A percentile compares a stretch with the other conserved stretches of the same genome.
Conservation (phyloP, 2,113 vertebrate genomes). For the Cebidichthys violaceus region DNA sequence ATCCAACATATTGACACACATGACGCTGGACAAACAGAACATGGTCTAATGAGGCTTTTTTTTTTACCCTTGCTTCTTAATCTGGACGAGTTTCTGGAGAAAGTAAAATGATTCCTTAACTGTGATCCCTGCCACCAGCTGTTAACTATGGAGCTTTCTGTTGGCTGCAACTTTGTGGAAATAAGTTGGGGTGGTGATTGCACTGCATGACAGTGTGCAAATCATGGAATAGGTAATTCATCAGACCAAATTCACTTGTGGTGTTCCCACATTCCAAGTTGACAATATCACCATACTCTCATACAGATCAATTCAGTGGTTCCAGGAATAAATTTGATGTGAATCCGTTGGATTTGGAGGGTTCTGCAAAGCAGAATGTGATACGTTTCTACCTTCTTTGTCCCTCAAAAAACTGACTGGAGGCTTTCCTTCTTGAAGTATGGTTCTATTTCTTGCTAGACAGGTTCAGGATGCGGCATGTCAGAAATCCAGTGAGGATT, state of each 20-base stretch:
- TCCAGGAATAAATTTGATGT: not conserved
- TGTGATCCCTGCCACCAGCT: conserved; percentile 31
- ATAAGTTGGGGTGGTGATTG: conserved; percentile 9
- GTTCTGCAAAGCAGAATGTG: conserved; percentile 2
- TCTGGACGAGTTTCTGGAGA: conserved; percentile 3
- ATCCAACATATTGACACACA: conserved; percentile 6
- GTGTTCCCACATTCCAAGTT: not conserved
- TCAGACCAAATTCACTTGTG: conserved; percentile 7
- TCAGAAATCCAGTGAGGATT: conserved; percentile 22
- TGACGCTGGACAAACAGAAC: not conserved
- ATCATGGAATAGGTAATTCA: conserved; percentile 16
- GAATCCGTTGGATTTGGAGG: not conserved
- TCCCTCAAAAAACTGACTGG: not conserved
- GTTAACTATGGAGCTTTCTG: conserved; percentile 22
- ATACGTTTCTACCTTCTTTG: not conserved
- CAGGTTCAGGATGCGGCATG: not conserved
- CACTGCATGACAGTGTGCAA: conserved; percentile 15
- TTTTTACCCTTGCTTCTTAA: not conserved
- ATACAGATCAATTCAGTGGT: not conserved
- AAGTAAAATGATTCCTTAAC: not conserved
- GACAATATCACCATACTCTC: not conserved
- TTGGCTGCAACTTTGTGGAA: conserved; percentile 34
- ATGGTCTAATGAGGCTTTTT: conserved; percentile 11
- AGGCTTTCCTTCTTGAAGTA: conserved; percentile 1
- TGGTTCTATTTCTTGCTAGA: not conserved